Base-by-base conservation (phyloP, 2,888 invertebrate genomes). In the Leptinotarsa peninsularis region DNA sequence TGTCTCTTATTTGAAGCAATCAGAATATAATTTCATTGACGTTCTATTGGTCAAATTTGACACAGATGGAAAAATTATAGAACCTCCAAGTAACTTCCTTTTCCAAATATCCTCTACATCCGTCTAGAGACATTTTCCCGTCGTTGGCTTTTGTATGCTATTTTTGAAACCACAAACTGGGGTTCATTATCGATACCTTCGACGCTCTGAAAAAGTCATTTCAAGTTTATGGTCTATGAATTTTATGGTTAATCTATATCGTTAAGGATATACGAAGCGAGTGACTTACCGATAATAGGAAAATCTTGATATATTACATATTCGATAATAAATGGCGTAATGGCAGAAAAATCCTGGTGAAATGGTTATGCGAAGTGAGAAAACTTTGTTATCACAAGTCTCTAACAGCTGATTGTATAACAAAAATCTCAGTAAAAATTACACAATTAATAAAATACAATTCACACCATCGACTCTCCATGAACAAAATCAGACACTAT, bases 191-290 rank as follows among this genome's bases (percentile, higher is more conserved):
- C 15, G 27, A 60, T 15, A 27, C 60, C 60, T 60, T 15, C 21
- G 23, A 15, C 21, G 21, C 60, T 18, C 27, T 21, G 60, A 60
- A 14, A 23, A 60, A 23, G 21, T 60, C 14, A 60, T 60, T 21
- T 60, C 23, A 21, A 4, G 4, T 60, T 60, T 60, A 60, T 60
- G 60, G 27, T 27, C 60, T 15, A 27, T 60, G 23, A 27, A 27
- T 60, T 60, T 60, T 60, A 60, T 60, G 27, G 21, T 60, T 60
- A 60, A 60, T 60, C 60, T 23, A 60, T 60, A 27, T 60, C 60
- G 60, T 27, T 60, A 60, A 60, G 60, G 60, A 23, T 60, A 23
- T 60, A 60, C 23, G 60, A 60, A 23, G 14, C 60, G 27, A 27
- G 23, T 27, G 27, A 60, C 43, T 43, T 43, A 60, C 23, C 15